Percentiles rank a stretch among this genome's conserved stretches.
Conservation (phyloP, 2,797 vertebrate genomes). For the Melanotaenia trifasciata region DNA sequence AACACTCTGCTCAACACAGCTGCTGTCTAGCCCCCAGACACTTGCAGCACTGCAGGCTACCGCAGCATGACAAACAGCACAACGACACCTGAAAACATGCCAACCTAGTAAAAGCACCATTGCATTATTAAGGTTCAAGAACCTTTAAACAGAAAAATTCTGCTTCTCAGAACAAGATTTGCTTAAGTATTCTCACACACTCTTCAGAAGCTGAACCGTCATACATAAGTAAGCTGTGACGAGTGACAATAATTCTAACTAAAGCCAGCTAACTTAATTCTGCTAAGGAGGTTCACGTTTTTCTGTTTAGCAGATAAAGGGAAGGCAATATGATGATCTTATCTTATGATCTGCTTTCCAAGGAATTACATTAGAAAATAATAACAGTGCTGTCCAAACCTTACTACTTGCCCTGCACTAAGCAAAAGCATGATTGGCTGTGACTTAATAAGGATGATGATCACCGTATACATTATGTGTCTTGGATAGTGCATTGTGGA, state of each 20-base stretch:
- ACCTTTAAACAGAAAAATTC: conserved; percentile 40
- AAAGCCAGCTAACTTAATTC: conserved; percentile 26
- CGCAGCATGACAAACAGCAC: conserved; percentile 69
- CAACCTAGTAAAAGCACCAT: conserved; percentile 35
- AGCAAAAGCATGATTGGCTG: conserved; percentile 1
- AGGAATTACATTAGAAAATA: neutral
- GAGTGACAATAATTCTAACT: conserved; percentile 36
- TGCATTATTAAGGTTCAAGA: conserved; percentile 23
- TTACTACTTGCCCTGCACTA: neutral
- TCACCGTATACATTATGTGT: neutral
- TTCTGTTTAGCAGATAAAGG: conserved; percentile 18
- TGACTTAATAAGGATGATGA: conserved; percentile 6
- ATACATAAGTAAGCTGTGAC: conserved; percentile 43
- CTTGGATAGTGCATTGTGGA: neutral
- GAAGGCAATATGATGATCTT: neutral
- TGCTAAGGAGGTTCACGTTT: conserved; percentile 28
- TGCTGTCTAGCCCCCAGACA: conserved; percentile 78
- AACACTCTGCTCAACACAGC: conserved; percentile 79
- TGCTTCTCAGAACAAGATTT: conserved; percentile 41
- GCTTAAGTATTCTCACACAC: conserved; percentile 49
- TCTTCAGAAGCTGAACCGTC: conserved; percentile 45
- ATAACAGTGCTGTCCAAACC: neutral
- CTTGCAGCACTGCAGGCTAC: conserved; percentile 72
- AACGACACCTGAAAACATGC: conserved; percentile 73
- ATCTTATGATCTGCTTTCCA: neutral